A percentile compares a stretch with the other conserved stretches of the same genome.
phyloP scores from a whole-genome alignment of 2,888 invertebrate species.

The Melanophora roralis region DNA sequence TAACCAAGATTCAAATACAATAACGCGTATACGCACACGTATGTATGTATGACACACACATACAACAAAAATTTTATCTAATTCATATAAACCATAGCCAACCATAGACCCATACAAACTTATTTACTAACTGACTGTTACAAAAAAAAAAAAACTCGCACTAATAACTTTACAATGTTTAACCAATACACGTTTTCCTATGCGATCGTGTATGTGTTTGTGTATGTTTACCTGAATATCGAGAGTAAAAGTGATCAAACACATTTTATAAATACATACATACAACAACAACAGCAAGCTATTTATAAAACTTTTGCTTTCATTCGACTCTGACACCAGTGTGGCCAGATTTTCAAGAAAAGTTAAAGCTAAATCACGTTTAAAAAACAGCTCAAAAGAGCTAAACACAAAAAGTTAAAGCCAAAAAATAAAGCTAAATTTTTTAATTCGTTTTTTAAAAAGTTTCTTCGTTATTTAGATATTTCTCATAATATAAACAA shows the following conservation, averaged over 20 bases:
- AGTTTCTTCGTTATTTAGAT: no score
- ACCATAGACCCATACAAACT: constrained; percentile 28
- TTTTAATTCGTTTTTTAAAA: no score
- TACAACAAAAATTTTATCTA: constrained; percentile 43
- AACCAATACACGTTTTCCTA: neutral
- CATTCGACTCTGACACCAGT: constrained; percentile 54
- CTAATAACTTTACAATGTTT: neutral
- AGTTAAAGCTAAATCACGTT: no score
- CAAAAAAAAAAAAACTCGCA: neutral
- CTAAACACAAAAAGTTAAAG: no score
- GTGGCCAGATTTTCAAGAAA: no score
- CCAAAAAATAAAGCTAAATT: no score
- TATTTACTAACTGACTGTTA: neutral
- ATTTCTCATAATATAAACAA: no score
- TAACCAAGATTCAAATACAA: constrained; percentile 16
- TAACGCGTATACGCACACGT: neutral
- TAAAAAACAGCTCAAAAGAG: no score
- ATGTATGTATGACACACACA: neutral
- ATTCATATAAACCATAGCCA: constrained; percentile 13
- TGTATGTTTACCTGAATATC: constrained; percentile 48
- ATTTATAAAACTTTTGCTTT: constrained; percentile 55
- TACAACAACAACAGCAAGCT: constrained; percentile 15
- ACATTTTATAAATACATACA: constrained; percentile 12
- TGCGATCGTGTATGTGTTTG: neutral
- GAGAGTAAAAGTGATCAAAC: constrained; percentile 74